Base-by-base conservation (phyloP, 1,140 invertebrate genomes). In the Drosophila pruinosa region DNA sequence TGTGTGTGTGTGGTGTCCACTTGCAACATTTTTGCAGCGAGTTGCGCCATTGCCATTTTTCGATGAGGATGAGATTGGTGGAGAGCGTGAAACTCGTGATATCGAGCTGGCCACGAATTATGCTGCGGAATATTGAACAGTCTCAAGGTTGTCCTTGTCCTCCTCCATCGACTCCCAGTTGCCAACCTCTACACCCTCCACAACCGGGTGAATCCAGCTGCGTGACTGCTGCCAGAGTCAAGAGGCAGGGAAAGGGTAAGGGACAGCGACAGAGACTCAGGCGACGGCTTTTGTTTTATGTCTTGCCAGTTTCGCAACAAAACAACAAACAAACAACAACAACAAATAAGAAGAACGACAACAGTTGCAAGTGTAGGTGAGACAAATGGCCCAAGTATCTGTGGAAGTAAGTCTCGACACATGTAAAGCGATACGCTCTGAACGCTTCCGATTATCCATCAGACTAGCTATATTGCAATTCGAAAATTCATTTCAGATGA, bases 81-180 rank as follows among this genome's bases (percentile, higher is more conserved):
- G 45, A 78, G 59, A 52, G 67, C 72, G 72, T 69, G 36, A 70
- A 74, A 56, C 65, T 85, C 68, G 80, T 85, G 76, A 78, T 69
- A 69, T 75, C 41, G 72, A 75, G 61, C 65, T 64, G 67, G 53
- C 80, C 80, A 85, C 72, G 80, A 85, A 83, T 79, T 79, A 86
- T 70, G 63, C 34, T 53, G 76, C 45, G 69, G 72, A 76, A 80
- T 85, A 86, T 86, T 85, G 80, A 85, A 80, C 81, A 71, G 77
- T 64, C 52, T 70, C 80, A 85, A 85, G 80, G 80, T 80, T 77
- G 36, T 73, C 62, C 28, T 61, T 63, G 57, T 58, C 38, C 45
- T 17, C 63, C 58, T 24, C 39, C 48, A 41, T 24, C 41, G 28
- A 36, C 19, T 8, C 14, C 15, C 36, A 10, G 7, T 8, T 22